Conservation (phyloP, 2,888 invertebrate species). For the Torymus texanus region DNA sequence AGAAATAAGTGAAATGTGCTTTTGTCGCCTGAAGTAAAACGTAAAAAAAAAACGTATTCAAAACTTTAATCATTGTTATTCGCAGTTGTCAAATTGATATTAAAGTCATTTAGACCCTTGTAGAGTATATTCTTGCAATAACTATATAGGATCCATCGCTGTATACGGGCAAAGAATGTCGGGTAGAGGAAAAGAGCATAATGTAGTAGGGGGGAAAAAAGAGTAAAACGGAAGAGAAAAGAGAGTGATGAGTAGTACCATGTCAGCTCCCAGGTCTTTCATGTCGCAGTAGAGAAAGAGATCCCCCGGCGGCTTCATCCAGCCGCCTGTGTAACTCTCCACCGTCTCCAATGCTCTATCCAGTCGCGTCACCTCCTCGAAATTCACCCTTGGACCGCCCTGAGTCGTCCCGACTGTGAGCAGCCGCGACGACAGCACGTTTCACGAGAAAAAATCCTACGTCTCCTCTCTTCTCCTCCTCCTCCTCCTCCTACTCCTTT, state of each 20-base stretch:
- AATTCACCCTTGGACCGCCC: constrained; percentile 68
- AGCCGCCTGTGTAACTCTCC: constrained; percentile 75
- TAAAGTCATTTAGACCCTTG: too few relatives aligned
- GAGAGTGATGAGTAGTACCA: constrained; percentile 76
- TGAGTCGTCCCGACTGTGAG: constrained; percentile 49
- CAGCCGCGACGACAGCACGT: constrained; percentile 55
- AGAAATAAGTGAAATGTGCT: too few relatives aligned
- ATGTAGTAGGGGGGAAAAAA: background rate
- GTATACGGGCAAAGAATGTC: background rate
- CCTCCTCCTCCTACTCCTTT: background rate
- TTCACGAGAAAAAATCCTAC: constrained; percentile 21
- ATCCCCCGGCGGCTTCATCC: constrained; percentile 83
- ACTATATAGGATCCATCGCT: too few relatives aligned
- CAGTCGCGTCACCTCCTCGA: constrained; percentile 68
- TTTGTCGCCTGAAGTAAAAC: too few relatives aligned
- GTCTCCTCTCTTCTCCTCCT: background rate
- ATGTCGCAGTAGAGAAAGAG: constrained; percentile 84
- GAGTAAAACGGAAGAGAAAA: background rate
- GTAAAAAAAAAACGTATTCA: too few relatives aligned
- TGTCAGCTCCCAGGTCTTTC: constrained; percentile 89
- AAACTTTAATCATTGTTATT: too few relatives aligned
- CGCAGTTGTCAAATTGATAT: too few relatives aligned
- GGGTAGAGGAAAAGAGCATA: background rate
- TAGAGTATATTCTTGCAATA: too few relatives aligned
- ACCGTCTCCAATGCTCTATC: constrained; percentile 73